Conservation (phyloP, 2,888 invertebrate genomes). For the Ichneumon xanthorius region DNA sequence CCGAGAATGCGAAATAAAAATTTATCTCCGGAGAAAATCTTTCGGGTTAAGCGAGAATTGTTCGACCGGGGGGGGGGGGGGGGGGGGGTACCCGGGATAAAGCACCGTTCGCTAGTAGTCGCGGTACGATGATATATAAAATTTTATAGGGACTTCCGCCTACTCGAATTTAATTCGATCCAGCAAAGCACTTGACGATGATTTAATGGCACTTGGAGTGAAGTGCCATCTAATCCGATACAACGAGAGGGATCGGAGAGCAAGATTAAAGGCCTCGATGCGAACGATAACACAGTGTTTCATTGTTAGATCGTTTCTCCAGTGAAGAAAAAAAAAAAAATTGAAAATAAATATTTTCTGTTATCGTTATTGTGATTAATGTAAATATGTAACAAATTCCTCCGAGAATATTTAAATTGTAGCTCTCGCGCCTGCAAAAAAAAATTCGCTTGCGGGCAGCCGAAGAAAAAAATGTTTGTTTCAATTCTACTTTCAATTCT, state of each 20-base stretch:
- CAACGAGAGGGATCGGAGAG: constrained; percentile 11
- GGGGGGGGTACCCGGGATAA: too few relatives aligned
- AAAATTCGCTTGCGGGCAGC: too few relatives aligned
- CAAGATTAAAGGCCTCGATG: neutral
- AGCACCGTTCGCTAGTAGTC: neutral
- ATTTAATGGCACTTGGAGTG: constrained; percentile 19
- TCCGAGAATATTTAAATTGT: too few relatives aligned
- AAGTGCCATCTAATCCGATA: constrained; percentile 19
- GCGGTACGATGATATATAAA: constrained; percentile 18
- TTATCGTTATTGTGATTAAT: too few relatives aligned
- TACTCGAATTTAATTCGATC: constrained; percentile 39
- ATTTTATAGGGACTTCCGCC: constrained; percentile 45
- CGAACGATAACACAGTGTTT: neutral
- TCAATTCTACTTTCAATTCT: too few relatives aligned
- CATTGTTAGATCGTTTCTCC: neutral
- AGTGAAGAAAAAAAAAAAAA: too few relatives aligned
- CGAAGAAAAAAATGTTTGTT: too few relatives aligned
- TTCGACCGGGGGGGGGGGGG: too few relatives aligned
- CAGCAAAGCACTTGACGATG: constrained; percentile 40
- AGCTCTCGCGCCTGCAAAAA: too few relatives aligned
- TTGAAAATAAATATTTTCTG: too few relatives aligned
- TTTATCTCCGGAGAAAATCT: neutral
- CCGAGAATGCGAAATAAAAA: constrained; percentile 29
- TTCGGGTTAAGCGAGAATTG: neutral
- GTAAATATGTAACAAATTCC: too few relatives aligned